A percentile compares a stretch with the other conserved stretches of the same genome.
These are phyloP conservation scores for Helicoverpa assulta DNA, from an alignment of 2,888 invertebrate genomes.

Conservation along the genomic window DNA sequence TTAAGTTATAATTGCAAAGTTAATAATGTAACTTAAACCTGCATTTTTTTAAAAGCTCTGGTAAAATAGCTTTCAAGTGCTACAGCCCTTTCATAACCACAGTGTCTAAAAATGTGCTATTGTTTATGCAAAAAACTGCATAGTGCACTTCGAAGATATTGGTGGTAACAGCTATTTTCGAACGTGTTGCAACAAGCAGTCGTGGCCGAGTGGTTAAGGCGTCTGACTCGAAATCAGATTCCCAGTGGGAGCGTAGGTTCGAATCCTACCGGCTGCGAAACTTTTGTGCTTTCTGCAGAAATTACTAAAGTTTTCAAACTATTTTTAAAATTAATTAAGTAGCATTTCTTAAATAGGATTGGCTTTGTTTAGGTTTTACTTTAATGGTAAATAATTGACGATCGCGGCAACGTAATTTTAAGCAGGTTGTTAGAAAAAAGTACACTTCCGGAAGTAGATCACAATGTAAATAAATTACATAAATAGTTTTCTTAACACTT, in stretches of 20 bases:
- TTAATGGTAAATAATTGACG: background rate
- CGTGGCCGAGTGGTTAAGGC: conserved; percentile 97
- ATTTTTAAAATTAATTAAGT: background rate
- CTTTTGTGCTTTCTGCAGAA: conserved; percentile 14
- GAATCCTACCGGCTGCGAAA: conserved; percentile 96
- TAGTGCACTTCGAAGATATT: conserved; percentile 5
- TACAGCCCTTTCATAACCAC: background rate
- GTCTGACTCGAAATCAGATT: conserved; percentile 97
- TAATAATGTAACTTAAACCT: too few species aligned
- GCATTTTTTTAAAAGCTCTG: too few species aligned
- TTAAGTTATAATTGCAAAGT: too few species aligned
- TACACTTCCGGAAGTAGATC: too few species aligned
- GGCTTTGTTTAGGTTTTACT: background rate
- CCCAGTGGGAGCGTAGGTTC: conserved; percentile 97
- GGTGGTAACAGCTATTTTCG: conserved; percentile 34
- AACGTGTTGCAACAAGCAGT: conserved; percentile 85
- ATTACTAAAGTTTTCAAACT: too few species aligned
- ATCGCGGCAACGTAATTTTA: background rate
- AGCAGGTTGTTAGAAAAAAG: background rate
- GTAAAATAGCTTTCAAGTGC: background rate
- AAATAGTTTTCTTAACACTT: too few species aligned
- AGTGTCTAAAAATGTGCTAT: background rate
- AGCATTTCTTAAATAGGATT: background rate
- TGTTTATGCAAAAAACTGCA: conserved; percentile 20
- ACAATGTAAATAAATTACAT: too few species aligned